phyloP scores from a whole-genome alignment of 2,888 invertebrate genomes.

The Patella pellucida region DNA sequence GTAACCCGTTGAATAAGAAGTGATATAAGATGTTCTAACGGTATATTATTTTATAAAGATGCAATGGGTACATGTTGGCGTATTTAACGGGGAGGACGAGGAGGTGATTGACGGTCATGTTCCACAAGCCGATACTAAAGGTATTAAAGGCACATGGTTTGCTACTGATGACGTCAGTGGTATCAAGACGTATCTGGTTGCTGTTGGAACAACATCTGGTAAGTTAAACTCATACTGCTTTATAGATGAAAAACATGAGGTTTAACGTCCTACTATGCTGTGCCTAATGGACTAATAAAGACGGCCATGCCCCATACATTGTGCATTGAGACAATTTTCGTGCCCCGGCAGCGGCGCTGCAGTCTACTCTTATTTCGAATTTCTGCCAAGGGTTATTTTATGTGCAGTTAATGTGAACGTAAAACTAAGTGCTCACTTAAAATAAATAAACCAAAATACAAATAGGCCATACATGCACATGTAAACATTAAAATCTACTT shows the following conservation, averaged over 20 bases:
- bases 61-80: constrained; percentile 40
- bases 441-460: neutral
- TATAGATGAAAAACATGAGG: neutral
- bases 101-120: constrained; percentile 45
- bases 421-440: too few species aligned
- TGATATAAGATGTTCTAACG: too few species aligned
- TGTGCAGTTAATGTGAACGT: too few species aligned
- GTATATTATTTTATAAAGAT: neutral
- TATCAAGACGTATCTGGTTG: constrained; percentile 37
- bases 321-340: too few species aligned
- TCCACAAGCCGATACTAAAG: constrained; percentile 44
- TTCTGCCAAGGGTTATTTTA: too few species aligned
- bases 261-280: too few species aligned
- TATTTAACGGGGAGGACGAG: constrained; percentile 42
- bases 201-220: constrained; percentile 50
- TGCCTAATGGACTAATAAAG: too few species aligned
- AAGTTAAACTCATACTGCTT: neutral
- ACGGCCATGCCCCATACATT: too few species aligned
- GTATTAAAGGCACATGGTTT: constrained; percentile 46
- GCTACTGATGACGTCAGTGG: constrained; percentile 49
- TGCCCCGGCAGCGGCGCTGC: too few species aligned
- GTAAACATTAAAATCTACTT: neutral
- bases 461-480: too few species aligned
- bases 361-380: too few species aligned
- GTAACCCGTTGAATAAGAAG: too few species aligned